Conservation (phyloP, 2,888 invertebrate species). For the Eugnorisma glareosa region DNA sequence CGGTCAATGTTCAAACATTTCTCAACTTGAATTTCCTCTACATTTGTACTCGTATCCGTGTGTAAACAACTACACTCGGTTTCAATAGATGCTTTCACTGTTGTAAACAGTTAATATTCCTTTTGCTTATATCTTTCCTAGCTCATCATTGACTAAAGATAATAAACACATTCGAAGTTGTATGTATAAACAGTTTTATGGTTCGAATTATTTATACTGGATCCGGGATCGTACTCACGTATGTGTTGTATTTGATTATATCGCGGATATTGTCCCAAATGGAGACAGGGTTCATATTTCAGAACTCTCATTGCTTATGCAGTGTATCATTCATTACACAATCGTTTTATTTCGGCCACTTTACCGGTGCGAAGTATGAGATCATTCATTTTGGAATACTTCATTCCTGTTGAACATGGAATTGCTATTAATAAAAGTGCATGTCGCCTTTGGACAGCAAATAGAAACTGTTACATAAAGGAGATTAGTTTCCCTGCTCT, state of each 20-base stretch:
- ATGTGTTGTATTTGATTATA: constrained; percentile 49
- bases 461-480: constrained; percentile 46
- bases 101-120: constrained; percentile 63
- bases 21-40: constrained; percentile 77
- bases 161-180: constrained; percentile 63
- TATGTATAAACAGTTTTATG: constrained; percentile 61
- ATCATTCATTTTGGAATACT: constrained; percentile 54
- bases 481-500: constrained; percentile 46
- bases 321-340: constrained; percentile 65
- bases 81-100: constrained; percentile 59
- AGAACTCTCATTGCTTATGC: constrained; percentile 57
- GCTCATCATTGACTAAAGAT: constrained; percentile 58
- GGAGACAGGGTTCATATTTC: constrained; percentile 53
- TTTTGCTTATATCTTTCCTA: constrained; percentile 52
- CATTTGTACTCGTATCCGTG: constrained; percentile 71
- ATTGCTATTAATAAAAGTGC: constrained; percentile 58
- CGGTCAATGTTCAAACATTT: constrained; percentile 70
- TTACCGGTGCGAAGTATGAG: constrained; percentile 37
- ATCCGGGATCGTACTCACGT: constrained; percentile 19
- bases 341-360: constrained; percentile 52
- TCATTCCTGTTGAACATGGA: constrained; percentile 36
- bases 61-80: constrained; percentile 57
- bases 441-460: constrained; percentile 27
- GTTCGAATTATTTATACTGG: constrained; percentile 43
- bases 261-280: constrained; percentile 56